A percentile compares a stretch with the other conserved stretches of the same genome.
phyloP scores from a whole-genome alignment of 2,113 vertebrate genomes.

The Trachemys scripta region DNA sequence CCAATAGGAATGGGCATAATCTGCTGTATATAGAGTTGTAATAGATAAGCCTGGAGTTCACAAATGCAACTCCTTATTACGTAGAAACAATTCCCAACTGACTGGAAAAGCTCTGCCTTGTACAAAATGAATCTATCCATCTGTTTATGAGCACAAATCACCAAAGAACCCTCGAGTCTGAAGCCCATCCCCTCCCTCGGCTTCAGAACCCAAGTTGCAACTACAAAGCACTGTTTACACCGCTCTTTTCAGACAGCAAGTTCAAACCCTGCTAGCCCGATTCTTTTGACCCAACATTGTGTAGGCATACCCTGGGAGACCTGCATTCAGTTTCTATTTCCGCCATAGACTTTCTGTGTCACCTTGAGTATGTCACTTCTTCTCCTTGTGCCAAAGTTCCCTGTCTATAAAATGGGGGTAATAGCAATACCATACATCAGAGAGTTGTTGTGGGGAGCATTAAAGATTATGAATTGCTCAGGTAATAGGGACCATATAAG shows the following conservation, averaged over 20 bases:
- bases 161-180: not conserved
- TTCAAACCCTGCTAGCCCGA: not conserved
- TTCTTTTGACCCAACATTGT: not conserved
- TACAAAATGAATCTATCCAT: not conserved
- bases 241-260: not conserved
- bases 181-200: not conserved
- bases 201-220: not conserved
- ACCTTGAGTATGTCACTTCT: not conserved
- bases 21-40: not conserved
- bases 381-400: not conserved
- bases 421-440: not conserved
- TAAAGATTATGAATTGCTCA: not conserved
- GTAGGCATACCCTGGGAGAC: not conserved
- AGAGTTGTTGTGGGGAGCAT: not conserved
- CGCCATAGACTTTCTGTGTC: not conserved
- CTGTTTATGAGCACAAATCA: slow-evolving; percentile 37
- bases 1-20: not conserved
- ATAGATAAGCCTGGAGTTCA: not conserved
- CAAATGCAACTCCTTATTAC: not conserved
- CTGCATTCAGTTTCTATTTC: not conserved
- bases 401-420: not conserved
- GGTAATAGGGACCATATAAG: not conserved
- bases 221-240: not conserved
- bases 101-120: slow-evolving; percentile 14
- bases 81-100: not conserved